Evolutionary conservation across 1,140 invertebrate genomes (phyloP).

Genomic region (Tribolium castaneum): DNA sequence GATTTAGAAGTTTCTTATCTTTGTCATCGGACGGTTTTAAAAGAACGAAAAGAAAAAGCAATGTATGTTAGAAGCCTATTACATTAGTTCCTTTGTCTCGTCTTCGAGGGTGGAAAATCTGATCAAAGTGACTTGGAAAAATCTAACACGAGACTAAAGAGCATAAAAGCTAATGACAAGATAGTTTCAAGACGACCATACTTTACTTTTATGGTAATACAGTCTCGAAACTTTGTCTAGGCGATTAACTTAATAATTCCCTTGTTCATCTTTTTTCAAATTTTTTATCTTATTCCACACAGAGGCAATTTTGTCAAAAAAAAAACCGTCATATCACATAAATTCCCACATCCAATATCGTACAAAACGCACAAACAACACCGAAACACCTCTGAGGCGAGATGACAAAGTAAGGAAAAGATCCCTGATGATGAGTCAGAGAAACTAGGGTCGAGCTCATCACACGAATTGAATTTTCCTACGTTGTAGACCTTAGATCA

Average conservation of each 20-base stretch:
- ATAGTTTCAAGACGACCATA: neutral
- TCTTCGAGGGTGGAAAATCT: conserved; percentile 7
- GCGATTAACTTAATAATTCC: neutral
- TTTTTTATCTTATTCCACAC: neutral
- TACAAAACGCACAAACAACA: neutral
- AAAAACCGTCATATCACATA: neutral
- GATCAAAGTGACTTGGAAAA: neutral
- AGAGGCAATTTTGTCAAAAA: neutral
- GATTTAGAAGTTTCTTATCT: conserved; percentile 11
- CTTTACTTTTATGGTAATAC: neutral
- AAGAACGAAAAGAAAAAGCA: neutral
- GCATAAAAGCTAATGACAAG: neutral
- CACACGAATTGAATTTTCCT: neutral
- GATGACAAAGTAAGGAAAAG: neutral
- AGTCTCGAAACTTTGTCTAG: neutral
- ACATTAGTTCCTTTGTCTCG: conserved; percentile 25
- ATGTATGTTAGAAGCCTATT: conserved; percentile 24
- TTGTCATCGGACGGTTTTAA: conserved; percentile 20
- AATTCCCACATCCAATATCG: neutral
- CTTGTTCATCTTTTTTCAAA: neutral
- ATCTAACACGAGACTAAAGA: too few relatives aligned
- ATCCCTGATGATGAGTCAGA: neutral
- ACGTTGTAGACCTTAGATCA: conserved; percentile 25
- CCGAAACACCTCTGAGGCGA: neutral
- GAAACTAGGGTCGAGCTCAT: neutral